These are phyloP conservation scores for Zaprionus inermis DNA, from an alignment of 1,140 invertebrate species.

Conservation along the genomic window DNA sequence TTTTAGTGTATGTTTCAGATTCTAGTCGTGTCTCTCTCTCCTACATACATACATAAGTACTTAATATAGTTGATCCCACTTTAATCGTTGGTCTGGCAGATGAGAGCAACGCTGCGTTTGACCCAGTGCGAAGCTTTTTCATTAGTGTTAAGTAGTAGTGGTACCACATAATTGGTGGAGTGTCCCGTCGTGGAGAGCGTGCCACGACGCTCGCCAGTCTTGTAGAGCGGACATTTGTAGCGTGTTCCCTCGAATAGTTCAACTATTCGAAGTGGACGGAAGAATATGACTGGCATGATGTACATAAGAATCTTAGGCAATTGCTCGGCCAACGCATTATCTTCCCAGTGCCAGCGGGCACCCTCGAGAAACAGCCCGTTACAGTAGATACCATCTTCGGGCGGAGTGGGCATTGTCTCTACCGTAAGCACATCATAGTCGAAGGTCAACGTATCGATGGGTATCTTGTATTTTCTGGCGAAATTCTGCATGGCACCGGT, in stretches of 20 bases:
- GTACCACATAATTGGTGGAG: constrained; percentile 95
- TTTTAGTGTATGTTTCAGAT: not conserved
- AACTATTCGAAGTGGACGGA: constrained; percentile 85
- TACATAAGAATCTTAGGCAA: constrained; percentile 93
- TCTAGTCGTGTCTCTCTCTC: constrained; percentile 1
- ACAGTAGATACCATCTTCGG: constrained; percentile 92
- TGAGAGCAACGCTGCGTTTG: constrained; percentile 92
- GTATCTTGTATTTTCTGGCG: constrained; percentile 93
- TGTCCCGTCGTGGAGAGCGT: constrained; percentile 94
- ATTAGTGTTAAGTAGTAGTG: constrained; percentile 90
- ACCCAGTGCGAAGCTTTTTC: constrained; percentile 92
- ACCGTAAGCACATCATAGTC: constrained; percentile 89
- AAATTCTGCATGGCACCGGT: constrained; percentile 96
- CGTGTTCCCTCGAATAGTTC: constrained; percentile 86
- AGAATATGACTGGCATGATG: constrained; percentile 90
- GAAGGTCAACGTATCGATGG: constrained; percentile 94
- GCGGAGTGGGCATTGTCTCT: constrained; percentile 85
- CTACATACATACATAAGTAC: not conserved
- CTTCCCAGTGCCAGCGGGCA: constrained; percentile 90
- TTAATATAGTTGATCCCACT: not conserved
- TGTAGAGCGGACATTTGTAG: constrained; percentile 94
- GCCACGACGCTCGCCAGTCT: constrained; percentile 93
- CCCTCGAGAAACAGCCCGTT: constrained; percentile 94
- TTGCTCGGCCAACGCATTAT: constrained; percentile 89
- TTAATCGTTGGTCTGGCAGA: constrained; percentile 89